A percentile compares a stretch with the other conserved stretches of the same genome.
These are phyloP conservation scores for Tipula vernalis DNA, from an alignment of 2,888 invertebrate genomes.

Conservation along the genomic window DNA sequence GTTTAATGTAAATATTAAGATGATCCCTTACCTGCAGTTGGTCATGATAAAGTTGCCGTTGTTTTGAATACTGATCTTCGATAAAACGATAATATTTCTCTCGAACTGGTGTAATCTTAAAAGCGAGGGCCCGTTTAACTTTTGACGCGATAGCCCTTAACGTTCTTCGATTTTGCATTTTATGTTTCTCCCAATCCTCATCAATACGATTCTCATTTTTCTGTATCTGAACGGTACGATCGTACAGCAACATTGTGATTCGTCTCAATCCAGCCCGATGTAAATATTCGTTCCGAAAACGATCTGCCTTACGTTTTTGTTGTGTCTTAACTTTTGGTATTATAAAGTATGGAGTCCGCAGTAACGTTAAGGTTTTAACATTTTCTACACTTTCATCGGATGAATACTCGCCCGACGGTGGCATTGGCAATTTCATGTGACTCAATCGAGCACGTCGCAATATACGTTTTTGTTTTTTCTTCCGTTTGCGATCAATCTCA, in stretches of 20 bases:
- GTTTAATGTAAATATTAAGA: background rate
- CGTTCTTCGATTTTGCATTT: background rate
- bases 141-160: background rate
- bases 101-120: background rate
- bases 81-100: background rate
- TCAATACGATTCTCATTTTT: background rate
- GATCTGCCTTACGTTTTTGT: conserved; percentile 12
- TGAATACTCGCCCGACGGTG: conserved; percentile 15
- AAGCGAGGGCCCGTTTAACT: background rate
- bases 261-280: conserved; percentile 14
- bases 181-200: background rate
- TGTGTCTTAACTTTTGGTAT: conserved; percentile 14
- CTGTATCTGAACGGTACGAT: background rate
- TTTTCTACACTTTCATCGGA: conserved; percentile 15
- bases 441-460: conserved; percentile 13
- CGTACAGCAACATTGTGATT: conserved; percentile 14
- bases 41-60: background rate
- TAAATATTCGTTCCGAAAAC: conserved; percentile 15
- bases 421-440: conserved; percentile 15
- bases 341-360: conserved; percentile 16
- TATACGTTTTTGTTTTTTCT: conserved; percentile 7
- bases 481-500: background rate
- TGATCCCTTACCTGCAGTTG: background rate
- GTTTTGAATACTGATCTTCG: background rate
- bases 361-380: conserved; percentile 14